Base-by-base conservation (phyloP, 2,113 vertebrate genomes). In the Pampusana beccarii region DNA sequence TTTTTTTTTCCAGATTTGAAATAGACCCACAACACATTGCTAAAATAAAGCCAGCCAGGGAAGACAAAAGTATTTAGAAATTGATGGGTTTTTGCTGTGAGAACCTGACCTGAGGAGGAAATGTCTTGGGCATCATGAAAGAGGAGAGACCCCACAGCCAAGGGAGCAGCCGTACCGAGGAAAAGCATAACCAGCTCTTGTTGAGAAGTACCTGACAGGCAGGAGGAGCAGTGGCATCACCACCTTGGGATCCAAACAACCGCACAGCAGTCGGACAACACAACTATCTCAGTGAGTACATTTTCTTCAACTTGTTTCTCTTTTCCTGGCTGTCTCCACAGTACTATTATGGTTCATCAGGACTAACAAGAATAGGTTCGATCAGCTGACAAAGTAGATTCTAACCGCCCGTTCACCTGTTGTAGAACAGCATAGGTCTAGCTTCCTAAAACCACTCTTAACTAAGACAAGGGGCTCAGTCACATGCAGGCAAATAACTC, bases 1-100 rank as follows among this genome's bases (percentile, higher is more conserved):
- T 66, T 26, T 13, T 10, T 5, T 20, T 15, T 2, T 4, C 12
- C 10, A 3, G 40, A 29, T 26, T 13, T 51, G 24, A 46, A 75
- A 28, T 25, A 50, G 21, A 58, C 21, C 66, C 40, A 67, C 73
- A n/a, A 91, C 15, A 13, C 74, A 42, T 0, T 73, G 60, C 34
- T 64, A 80, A 94, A 96, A 94, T 69, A 79, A 96, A 69, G 50
- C 5, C 36, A 48, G 23, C 16, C 23, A 38, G 24, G 14, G n/a
- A 51, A 31, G 60, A 67, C 15, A 18, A 9, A 58, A 36, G 8
- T 13, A 54, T 16, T 16, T 13, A 53, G 34, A n/a, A 10, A 33
- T 29, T 6, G 15, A 24, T 11, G 4, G 24, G 21, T 25, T 29
- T 9, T 8, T 38, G 33, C 50, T 31, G 19, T 17, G 26, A 66